These are phyloP conservation scores for Pardosa pseudoannulata DNA, from an alignment of 2,888 invertebrate genomes.

Conservation along the genomic window DNA sequence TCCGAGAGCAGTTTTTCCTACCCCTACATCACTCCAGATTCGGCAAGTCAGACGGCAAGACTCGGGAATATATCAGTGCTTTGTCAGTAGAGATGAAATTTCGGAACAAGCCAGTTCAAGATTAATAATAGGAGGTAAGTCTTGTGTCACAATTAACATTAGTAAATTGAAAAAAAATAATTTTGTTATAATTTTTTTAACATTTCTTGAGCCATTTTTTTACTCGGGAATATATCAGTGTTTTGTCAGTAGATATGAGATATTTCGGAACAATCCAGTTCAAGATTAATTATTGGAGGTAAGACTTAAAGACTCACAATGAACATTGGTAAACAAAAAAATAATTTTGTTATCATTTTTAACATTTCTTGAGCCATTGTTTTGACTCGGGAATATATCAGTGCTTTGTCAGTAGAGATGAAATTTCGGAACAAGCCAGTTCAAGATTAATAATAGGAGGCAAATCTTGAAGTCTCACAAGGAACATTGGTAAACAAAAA, in stretches of 20 bases:
- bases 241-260: conserved; percentile 49
- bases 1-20: conserved; percentile 42
- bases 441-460: conserved; percentile 54
- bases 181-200: no score
- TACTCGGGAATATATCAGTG: conserved; percentile 64
- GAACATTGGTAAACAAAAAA: no score
- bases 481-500: no score
- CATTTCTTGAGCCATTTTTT: no score
- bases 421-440: conserved; percentile 51
- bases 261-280: conserved; percentile 53
- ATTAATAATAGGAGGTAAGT: conserved; percentile 53
- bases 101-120: conserved; percentile 53
- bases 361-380: no score
- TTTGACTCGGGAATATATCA: conserved; percentile 65
- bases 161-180: no score
- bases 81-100: conserved; percentile 45
- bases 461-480: no score
- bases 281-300: conserved; percentile 58
- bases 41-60: conserved; percentile 47
- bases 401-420: conserved; percentile 55
- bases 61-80: conserved; percentile 62
- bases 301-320: no score
- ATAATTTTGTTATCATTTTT: no score
- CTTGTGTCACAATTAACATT: no score
- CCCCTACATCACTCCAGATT: conserved; percentile 48